Percentiles rank a stretch among this genome's conserved stretches.
These are phyloP conservation scores for Gasterosteus nipponicus DNA, from an alignment of 2,113 vertebrate genomes.

Conservation along the genomic window DNA sequence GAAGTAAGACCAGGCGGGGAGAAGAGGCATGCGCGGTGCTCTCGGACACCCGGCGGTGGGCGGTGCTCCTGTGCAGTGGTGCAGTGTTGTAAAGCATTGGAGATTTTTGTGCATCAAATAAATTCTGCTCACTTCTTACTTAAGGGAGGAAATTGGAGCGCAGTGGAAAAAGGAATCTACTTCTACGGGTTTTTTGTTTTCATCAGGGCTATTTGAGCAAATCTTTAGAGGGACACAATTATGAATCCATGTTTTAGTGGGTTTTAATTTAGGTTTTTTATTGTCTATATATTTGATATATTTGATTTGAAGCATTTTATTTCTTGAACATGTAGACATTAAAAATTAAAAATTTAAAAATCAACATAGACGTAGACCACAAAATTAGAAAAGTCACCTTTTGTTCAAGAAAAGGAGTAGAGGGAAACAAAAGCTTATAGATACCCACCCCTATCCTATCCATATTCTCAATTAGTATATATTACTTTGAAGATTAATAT, in stretches of 20 bases:
- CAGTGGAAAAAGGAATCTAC: background rate
- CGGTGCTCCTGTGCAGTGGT: background rate
- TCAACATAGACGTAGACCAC: too few relatives aligned
- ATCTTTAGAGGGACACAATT: background rate
- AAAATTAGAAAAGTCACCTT: too few relatives aligned
- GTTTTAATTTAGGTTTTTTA: too few relatives aligned
- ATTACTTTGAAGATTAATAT: too few relatives aligned
- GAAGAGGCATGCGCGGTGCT: constrained; percentile 6
- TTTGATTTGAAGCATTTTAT: too few relatives aligned
- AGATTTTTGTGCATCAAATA: background rate
- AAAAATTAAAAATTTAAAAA: too few relatives aligned
- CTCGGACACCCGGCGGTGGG: constrained; percentile 14
- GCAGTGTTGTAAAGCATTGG: background rate
- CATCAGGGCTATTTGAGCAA: background rate
- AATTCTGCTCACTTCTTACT: background rate
- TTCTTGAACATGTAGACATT: too few relatives aligned
- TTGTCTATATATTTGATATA: too few relatives aligned
- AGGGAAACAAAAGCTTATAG: too few relatives aligned
- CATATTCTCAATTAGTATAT: too few relatives aligned
- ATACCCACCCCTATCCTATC: too few relatives aligned
- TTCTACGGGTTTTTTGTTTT: background rate
- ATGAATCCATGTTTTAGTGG: background rate
- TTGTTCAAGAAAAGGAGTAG: too few relatives aligned
- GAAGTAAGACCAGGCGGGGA: constrained; percentile 44
- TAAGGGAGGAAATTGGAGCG: background rate